Evolutionary conservation across 2,797 vertebrate species (phyloP).

Genomic region (Limosa lapponica): DNA sequence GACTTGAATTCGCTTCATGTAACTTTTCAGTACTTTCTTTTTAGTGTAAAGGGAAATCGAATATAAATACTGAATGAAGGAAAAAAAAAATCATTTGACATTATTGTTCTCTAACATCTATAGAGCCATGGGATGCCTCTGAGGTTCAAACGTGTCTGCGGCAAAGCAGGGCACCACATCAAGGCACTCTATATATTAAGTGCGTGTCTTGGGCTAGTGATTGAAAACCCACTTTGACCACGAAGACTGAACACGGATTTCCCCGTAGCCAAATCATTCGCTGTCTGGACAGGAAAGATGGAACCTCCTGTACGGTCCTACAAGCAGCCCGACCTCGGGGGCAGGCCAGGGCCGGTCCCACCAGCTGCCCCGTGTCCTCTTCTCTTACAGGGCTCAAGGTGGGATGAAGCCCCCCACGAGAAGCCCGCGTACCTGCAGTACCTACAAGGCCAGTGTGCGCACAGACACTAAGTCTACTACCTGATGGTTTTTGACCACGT

Average conservation of each 20-base stretch:
- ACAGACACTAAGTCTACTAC: background rate
- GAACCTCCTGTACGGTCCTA: background rate
- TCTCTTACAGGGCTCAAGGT: background rate
- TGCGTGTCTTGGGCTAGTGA: constrained; percentile 42
- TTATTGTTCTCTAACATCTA: constrained; percentile 74
- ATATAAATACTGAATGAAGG: constrained; percentile 77
- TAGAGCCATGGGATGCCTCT: constrained; percentile 60
- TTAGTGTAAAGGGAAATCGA: constrained; percentile 63
- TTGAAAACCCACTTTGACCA: constrained; percentile 67
- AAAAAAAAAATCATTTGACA: constrained; percentile 38
- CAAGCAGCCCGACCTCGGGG: background rate
- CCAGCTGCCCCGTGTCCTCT: background rate
- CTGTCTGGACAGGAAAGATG: background rate
- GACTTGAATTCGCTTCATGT: constrained; percentile 74
- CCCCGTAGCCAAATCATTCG: background rate
- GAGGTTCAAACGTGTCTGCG: constrained; percentile 66
- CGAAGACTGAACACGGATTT: constrained; percentile 29
- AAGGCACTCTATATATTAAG: constrained; percentile 62
- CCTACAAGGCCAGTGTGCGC: fast-evolving
- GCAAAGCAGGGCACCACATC: constrained; percentile 70
- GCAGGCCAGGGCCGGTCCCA: fast-evolving
- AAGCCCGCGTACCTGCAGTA: fast-evolving
- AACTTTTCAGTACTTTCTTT: constrained; percentile 75
- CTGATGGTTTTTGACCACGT: background rate
- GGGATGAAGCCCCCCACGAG: fast-evolving